A percentile compares a stretch with the other conserved stretches of the same genome.
phyloP scores from a whole-genome alignment of 2,113 vertebrate species.

The Cebus imitator region DNA sequence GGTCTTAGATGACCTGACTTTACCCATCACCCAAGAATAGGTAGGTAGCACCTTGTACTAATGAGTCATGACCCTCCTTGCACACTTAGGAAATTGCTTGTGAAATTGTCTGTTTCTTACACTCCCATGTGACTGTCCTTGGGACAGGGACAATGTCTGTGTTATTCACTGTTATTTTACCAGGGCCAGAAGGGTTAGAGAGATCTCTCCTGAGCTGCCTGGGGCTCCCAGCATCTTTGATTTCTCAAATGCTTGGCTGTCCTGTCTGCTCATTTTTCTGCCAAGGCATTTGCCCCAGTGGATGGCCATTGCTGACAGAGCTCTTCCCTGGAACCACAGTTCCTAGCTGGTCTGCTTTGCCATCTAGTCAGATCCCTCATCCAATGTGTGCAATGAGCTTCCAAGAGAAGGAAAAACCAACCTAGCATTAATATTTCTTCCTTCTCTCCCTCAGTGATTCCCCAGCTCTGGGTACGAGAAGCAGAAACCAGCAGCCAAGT shows the following conservation, averaged over 20 bases:
- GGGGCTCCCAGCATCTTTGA: background rate
- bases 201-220: too few relatives aligned
- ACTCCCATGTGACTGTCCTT: background rate
- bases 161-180: background rate
- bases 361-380: background rate
- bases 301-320: accelerated
- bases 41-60: background rate
- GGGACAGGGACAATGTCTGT: background rate
- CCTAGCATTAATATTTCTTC: background rate
- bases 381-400: background rate
- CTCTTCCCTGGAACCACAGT: background rate
- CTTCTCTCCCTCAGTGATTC: background rate
- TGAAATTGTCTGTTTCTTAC: background rate
- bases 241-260: background rate
- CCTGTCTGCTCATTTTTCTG: background rate
- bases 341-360: background rate
- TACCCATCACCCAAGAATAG: background rate
- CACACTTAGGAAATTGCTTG: background rate
- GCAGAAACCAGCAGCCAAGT: background rate
- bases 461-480: background rate
- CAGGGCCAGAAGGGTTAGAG: background rate
- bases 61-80: background rate
- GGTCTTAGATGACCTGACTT: background rate
- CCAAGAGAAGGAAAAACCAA: background rate
- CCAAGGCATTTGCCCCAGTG: background rate